These are phyloP conservation scores for Eriosoma lanigerum DNA, from an alignment of 1,140 invertebrate species.

Conservation along the genomic window DNA sequence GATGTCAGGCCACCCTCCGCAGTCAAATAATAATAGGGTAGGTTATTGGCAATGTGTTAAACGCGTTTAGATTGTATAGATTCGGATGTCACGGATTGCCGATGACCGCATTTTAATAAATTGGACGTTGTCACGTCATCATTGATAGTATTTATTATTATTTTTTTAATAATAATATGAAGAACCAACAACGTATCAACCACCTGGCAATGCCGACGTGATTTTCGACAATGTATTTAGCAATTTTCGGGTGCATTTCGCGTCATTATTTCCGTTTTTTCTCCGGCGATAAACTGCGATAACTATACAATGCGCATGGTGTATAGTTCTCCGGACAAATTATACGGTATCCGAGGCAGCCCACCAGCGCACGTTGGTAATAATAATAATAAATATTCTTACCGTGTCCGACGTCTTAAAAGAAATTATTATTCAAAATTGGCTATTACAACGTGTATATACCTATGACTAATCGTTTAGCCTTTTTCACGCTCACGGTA, in stretches of 20 bases:
- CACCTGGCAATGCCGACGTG: background rate
- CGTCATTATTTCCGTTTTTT: slow-evolving; percentile 44
- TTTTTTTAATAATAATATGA: background rate
- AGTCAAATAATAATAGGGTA: no score
- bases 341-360: background rate
- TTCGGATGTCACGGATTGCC: slow-evolving; percentile 8
- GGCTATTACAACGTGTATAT: background rate
- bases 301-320: background rate
- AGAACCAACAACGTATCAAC: background rate
- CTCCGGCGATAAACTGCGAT: background rate
- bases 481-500: slow-evolving; percentile 44
- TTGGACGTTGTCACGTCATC: slow-evolving; percentile 17
- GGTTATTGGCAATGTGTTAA: no score
- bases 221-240: slow-evolving; percentile 30
- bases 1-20: no score
- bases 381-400: background rate
- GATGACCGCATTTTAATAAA: background rate
- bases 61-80: no score
- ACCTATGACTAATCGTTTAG: slow-evolving; percentile 50
- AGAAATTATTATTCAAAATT: slow-evolving; percentile 39
- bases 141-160: no score
- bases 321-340: slow-evolving; percentile 18
- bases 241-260: background rate
- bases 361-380: background rate
- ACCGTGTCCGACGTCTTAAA: slow-evolving; percentile 28